Evolutionary conservation across 1,140 invertebrate genomes (phyloP), one percentile per base, ranked within the genome.

Genomic region (Ectropis grisescens): DNA sequence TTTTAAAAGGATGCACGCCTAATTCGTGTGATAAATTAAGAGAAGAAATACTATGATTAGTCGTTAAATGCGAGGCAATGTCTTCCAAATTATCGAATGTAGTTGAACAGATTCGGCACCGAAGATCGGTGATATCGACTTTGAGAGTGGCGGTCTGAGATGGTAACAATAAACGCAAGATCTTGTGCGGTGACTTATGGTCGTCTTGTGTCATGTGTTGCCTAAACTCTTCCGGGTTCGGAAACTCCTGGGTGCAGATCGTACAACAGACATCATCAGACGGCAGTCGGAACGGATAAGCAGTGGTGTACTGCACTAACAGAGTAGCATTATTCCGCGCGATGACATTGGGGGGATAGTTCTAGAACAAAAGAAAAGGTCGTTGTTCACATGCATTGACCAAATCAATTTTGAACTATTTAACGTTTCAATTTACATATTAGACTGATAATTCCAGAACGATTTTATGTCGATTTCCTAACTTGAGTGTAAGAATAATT

Each of bases 281-380:
- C 11, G 41, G 41, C 22, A 48, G 29, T 12, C 36, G 25, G 33
- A 48, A 48, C 12, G 46, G 46, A 28, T 43, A 39, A 10, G 37
- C 41, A 9, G 46, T 43, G 5, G 46, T 25, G 32, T 43, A 43
- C 27, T 22, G 30, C 19, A 46, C 15, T 16, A 46, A 23, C 10
- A 37, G 25, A 15, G 32, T 27, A 24, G 43, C 37, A 27, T 45
- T 49, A 14, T 26, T 15, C 34, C 35, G 24, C 9, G 35, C 32
- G 33, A 22, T 32, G 43, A 19, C 16, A 8, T 8, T 8, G 11
- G 15, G 49, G 24, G 34, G 33, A 26, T 2, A 22, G 29, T 37
- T 41, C 45, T 47, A 47, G 34, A 47, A 47, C 45, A 47, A 36
- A 47, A 42, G 27, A 39, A 42, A 47, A 26, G 16, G 3, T 19